A percentile compares a stretch with the other conserved stretches of the same genome.
These are phyloP conservation scores for Sylvilagus floridanus DNA, from an alignment of 2,797 vertebrate species.

Conservation along the genomic window DNA sequence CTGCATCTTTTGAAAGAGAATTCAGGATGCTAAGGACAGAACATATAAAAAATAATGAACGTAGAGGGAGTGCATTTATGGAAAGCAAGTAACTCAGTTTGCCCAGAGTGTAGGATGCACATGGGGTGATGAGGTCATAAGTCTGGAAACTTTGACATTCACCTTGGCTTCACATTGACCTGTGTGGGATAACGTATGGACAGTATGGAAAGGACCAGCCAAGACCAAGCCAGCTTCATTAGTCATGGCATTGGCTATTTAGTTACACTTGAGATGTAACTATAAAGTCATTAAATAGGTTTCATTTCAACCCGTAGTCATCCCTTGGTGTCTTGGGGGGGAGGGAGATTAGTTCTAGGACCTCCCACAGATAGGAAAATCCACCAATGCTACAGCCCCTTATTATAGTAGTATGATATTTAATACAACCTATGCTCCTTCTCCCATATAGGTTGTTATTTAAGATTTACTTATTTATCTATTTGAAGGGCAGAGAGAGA, in stretches of 20 bases:
- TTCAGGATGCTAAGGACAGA: slow-evolving; percentile 10
- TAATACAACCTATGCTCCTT: not conserved
- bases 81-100: not conserved
- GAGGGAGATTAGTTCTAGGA: not conserved
- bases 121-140: not conserved
- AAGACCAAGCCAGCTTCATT: not conserved
- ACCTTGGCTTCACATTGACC: not conserved
- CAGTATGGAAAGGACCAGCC: not conserved
- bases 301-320: not conserved
- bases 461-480: no score
- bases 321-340: not conserved
- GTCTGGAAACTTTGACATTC: not conserved
- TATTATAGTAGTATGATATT: not conserved
- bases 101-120: not conserved
- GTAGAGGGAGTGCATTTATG: not conserved
- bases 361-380: not conserved
- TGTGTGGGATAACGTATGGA: fast-evolving
- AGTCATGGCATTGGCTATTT: not conserved
- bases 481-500: no score
- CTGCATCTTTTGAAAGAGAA: not conserved
- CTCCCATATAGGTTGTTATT: not conserved
- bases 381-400: no score
- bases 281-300: not conserved
- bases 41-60: not conserved
- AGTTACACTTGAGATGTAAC: not conserved